Percentiles rank a stretch among this genome's conserved stretches.
These are phyloP conservation scores for Drosophila carrolli DNA, from an alignment of 1,140 invertebrate genomes.

Conservation along the genomic window DNA sequence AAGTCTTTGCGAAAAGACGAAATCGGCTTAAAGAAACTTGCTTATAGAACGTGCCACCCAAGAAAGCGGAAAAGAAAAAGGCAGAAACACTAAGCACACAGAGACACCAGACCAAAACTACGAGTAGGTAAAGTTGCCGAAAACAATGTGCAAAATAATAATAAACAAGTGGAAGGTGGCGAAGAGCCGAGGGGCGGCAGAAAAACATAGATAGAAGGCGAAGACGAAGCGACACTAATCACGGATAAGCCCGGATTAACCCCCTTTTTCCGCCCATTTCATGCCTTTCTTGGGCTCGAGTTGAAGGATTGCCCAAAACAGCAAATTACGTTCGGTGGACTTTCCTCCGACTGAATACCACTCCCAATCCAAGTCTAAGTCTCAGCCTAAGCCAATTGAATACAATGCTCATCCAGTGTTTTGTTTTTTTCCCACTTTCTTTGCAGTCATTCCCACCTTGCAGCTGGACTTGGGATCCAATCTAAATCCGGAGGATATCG, in stretches of 20 bases:
- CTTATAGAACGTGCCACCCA: slow-evolving; percentile 60
- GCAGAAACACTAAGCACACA: slow-evolving; percentile 17
- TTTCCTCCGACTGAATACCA: slow-evolving; percentile 7
- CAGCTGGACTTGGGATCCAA: slow-evolving; percentile 91
- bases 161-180: slow-evolving; percentile 54
- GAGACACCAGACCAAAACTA: slow-evolving; percentile 31
- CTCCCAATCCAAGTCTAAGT: slow-evolving; percentile 28
- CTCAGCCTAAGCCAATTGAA: slow-evolving; percentile 31
- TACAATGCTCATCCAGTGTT: slow-evolving; percentile 32
- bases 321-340: slow-evolving; percentile 65
- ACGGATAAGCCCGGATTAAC: slow-evolving; percentile 79
- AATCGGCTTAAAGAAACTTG: slow-evolving; percentile 81
- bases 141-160: slow-evolving; percentile 65
- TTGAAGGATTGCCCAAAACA: slow-evolving; percentile 40
- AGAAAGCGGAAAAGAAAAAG: slow-evolving; percentile 30
- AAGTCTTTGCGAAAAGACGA: slow-evolving; percentile 74
- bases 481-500: slow-evolving; percentile 94
- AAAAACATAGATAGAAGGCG: slow-evolving; percentile 3
- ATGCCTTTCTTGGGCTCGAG: slow-evolving; percentile 16
- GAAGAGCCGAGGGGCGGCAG: slow-evolving; percentile 10
- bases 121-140: slow-evolving; percentile 37
- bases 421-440: slow-evolving; percentile 35
- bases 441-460: slow-evolving; percentile 91
- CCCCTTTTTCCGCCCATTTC: slow-evolving; percentile 52
- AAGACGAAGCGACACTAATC: slow-evolving; percentile 76